Evolutionary conservation across 2,797 vertebrate genomes (phyloP), one percentile per base, ranked within the genome.

Genomic region (Paramormyrops hopkinsi): DNA sequence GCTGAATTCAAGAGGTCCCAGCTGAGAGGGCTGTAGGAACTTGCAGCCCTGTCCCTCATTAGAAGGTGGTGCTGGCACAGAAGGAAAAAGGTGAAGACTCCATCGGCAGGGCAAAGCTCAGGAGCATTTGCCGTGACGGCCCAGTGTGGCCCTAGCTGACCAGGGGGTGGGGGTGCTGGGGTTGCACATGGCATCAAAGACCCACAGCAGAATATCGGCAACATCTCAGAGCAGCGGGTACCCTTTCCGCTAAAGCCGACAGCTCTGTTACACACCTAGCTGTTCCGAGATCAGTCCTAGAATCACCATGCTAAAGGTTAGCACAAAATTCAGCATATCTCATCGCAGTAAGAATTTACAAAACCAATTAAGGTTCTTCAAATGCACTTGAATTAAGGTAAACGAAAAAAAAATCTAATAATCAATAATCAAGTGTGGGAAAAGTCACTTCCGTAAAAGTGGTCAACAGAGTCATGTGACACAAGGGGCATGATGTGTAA

Each of bases 21-120:
- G 94, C 93, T 94, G 93, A 94, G 93, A 94, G 89, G 92, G 93
- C 91, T 94, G 93, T 95, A 94, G 94, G 93, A 94, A 93, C 93
- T 92, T 89, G 91, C 91, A 93, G 94, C 93, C 94, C 91, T 93
- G 93, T 93, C 92, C 94, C 94, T 95, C 94, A 96, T 95, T 95
- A 95, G 93, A 95, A 95, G 90, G 91, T 93, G 94, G 91, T 92
- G 91, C 93, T 94, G 94, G 93, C 93, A 93, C 92, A 88, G 90
- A 91, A 79, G 90, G 86, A 89, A 89, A 65, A 12, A 11, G 48
- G 84, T 73, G 5, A 51, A 50, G 46, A 46, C 90, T 91, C 44
- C 88, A 89, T 86, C 33, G 62, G 90, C 89, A 79, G 73, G 73
- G 29, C 12, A 37, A 37, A 37, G 65, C 65, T 73, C 29, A 73